A percentile compares a stretch with the other conserved stretches of the same genome.
Conservation (phyloP, 30 jellyfish, hydroid and myxozoan species). For the Aurelia aurita region DNA sequence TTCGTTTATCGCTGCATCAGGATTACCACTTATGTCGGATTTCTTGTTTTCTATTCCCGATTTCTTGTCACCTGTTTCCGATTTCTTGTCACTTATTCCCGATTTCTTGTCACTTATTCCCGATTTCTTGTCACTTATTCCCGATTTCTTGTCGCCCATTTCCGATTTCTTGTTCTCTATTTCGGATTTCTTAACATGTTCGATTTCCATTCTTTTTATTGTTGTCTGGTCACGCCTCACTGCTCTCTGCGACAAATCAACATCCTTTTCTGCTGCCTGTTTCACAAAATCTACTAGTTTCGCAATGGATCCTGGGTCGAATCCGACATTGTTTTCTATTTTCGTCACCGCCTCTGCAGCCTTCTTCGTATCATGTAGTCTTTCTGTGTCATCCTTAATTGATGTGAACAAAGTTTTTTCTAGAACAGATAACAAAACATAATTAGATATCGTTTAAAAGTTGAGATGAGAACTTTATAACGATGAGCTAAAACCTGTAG, state of each 20-base stretch:
- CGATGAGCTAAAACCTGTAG: too few species aligned
- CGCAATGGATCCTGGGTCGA: conserved; percentile 97
- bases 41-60: background rate
- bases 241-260: conserved; percentile 80
- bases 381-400: conserved; percentile 60
- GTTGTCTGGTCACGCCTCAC: conserved; percentile 79
- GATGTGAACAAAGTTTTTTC: conserved; percentile 47
- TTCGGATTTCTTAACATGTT: conserved; percentile 51
- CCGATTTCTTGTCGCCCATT: conserved; percentile 29
- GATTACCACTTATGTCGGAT: background rate
- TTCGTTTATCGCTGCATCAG: conserved; percentile 54
- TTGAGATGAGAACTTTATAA: too few species aligned
- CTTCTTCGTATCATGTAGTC: conserved; percentile 64
- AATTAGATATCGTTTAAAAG: too few species aligned
- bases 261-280: conserved; percentile 94
- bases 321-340: conserved; percentile 91
- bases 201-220: conserved; percentile 72
- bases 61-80: background rate
- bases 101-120: background rate
- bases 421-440: background rate
- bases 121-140: background rate
- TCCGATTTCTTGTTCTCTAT: conserved; percentile 20
- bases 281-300: conserved; percentile 91
- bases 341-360: conserved; percentile 95
- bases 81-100: background rate